Evolutionary conservation across 2,888 invertebrate species (phyloP), one percentile per base, ranked within the genome.

Genomic region (Drepana falcataria): DNA sequence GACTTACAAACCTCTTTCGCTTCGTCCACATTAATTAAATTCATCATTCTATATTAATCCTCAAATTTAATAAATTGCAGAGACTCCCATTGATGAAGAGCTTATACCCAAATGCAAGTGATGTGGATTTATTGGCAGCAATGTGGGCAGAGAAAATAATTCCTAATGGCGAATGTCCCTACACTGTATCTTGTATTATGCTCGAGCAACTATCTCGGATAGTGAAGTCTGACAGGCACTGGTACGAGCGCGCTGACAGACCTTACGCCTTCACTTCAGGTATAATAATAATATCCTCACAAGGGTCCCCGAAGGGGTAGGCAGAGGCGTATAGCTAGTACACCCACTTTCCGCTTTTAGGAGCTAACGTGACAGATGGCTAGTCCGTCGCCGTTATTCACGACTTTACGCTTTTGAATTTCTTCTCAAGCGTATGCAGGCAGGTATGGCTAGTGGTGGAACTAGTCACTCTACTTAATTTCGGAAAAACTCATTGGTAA

Each of bases 41-140:
- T n/a, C n/a, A n/a, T n/a, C n/a, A n/a, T n/a, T n/a, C n/a, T 37
- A 5, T 41, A n/a, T 35, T 40, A 34, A 48, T 21, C 21, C 41
- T 4, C n/a, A 34, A n/a, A 47, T 51, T 48, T 33, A 9, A 59
- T 56, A 34, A n/a, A n/a, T n/a, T n/a, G n/a, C 58, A 82, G 81
- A 68, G 65, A 56, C 58, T 82, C 2, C 63, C 71, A 53, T 35
- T 66, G 0, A 53, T 82, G 2, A 61, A 60, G 53, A 66, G 66
- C 34, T 34, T 66, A 0, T 83, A 81, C 56, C 56, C 63, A 0
- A 93, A 95, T 79, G 95, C 96, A 2, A 93, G 93, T 59, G 97
- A 98, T 79, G 95, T 98, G 55, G 97, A 97, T 83, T 87, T 97
- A 35, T 95, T 96, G 94, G 95, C 95, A 41, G 97, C 96, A 21